Evolutionary conservation across 2,797 vertebrate species (phyloP).

Genomic region (Lagorchestes hirsutus): DNA sequence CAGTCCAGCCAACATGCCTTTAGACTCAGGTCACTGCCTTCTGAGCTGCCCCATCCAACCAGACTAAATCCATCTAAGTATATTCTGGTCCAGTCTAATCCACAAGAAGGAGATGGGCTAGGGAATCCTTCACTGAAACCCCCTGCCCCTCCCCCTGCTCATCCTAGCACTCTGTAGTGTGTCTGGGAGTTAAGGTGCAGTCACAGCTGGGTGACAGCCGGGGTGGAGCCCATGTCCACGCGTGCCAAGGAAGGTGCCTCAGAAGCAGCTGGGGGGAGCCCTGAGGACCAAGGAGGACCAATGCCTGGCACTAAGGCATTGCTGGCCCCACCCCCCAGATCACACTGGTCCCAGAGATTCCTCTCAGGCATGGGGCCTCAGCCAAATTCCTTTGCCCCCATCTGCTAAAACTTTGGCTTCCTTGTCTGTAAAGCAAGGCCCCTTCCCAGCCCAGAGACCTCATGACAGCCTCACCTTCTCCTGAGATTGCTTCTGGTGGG

Average conservation of each 20-base stretch:
- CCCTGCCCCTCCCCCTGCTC: not conserved
- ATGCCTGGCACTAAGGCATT: too few relatives aligned
- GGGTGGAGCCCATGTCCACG: not conserved
- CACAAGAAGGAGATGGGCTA: not conserved
- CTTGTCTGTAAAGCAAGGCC: not conserved
- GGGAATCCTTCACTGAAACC: not conserved
- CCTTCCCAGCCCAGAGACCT: not conserved
- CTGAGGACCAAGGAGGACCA: not conserved
- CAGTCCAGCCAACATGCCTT: not conserved
- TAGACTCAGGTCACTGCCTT: not conserved
- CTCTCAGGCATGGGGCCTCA: accelerated
- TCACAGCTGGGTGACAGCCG: too few relatives aligned
- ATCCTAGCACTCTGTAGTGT: not conserved
- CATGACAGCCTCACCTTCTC: constrained; percentile 84
- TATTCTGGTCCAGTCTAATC: not conserved
- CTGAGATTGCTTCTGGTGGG: constrained; percentile 90
- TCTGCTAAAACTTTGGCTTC: too few relatives aligned
- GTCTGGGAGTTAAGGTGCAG: not conserved
- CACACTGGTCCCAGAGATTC: not conserved
- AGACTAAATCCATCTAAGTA: not conserved
- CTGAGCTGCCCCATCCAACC: not conserved
- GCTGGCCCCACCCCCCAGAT: not conserved
- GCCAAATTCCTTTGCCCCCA: not conserved
- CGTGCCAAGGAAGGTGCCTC: not conserved
- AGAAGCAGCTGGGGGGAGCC: not conserved